Evolutionary conservation across 2,797 vertebrate species (phyloP), one percentile per base, ranked within the genome.

Genomic region (Smutsia gigantea): DNA sequence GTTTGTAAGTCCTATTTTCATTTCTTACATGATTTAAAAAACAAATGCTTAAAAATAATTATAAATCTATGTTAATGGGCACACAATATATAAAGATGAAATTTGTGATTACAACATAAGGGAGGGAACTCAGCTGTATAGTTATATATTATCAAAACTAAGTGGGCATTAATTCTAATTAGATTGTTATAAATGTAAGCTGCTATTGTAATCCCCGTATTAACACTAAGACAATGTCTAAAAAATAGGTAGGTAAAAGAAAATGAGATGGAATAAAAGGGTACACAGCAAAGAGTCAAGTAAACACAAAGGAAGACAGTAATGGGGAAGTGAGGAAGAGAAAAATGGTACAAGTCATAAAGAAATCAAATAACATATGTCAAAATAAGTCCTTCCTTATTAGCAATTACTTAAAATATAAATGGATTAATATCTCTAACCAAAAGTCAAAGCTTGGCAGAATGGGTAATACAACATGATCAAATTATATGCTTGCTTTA

Each of bases 31-130:
- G 34, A 68, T 78, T 86, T 82, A 81, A 85, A 86, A 55, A 25
- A 37, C 23, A 95, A 91, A 88, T 74, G 42, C 37, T 81, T 94
- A 78, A 85, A 95, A 95, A 92, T 78, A 92, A 66, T 87, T 90
- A 61, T 66, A 86, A 83, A 77, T 64, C n/a, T 72, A 39, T 81
- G 17, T 93, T 75, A 86, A 86, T 63, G 61, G 27, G 29, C 42
- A 79, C 51, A 68, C 15, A 78, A n/a, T 55, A 7, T 42, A 69
- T 90, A 81, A 92, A 89, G 49, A 71, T 77, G 81, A 78, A 57
- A 89, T 66, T 81, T 72, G n/a, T 72, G 39, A 46, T 31, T 78
- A 87, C 19, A 66, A 89, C 23, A 29, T 55, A 87, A 88, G n/a
- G 46, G 37, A 95, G 1, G 15, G 4, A 91, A 81, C 37, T 66